These are phyloP conservation scores for Merluccius polli DNA, from an alignment of 2,797 vertebrate genomes.

Conservation along the genomic window DNA sequence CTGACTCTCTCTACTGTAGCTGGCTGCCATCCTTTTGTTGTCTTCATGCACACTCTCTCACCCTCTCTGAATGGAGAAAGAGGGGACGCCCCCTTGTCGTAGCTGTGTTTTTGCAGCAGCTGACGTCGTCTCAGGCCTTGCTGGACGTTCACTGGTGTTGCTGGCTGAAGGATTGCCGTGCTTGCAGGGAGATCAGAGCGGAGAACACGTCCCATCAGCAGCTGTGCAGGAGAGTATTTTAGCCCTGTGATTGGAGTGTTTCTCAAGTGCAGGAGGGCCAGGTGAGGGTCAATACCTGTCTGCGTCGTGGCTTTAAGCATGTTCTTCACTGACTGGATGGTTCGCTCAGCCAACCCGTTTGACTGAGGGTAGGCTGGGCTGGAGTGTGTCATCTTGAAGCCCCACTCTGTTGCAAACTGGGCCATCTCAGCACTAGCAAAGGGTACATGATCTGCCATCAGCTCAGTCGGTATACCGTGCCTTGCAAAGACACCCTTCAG, in stretches of 20 bases:
- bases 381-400: too few relatives aligned
- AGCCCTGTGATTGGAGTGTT: not conserved
- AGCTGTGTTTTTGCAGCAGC: too few relatives aligned
- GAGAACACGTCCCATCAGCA: too few relatives aligned
- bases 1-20: too few relatives aligned
- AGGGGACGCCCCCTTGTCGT: too few relatives aligned
- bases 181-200: too few relatives aligned
- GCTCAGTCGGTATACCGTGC: slow-evolving; percentile 11
- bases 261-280: not conserved
- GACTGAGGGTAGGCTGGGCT: too few relatives aligned
- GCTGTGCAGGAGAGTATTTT: not conserved
- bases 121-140: not conserved
- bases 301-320: not conserved
- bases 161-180: not conserved
- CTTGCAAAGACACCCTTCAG: slow-evolving; percentile 1
- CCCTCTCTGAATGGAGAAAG: too few relatives aligned
- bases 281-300: not conserved
- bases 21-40: too few relatives aligned
- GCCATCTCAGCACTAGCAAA: not conserved
- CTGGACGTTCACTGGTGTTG: not conserved
- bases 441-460: slow-evolving; percentile 11
- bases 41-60: too few relatives aligned
- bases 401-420: not conserved
- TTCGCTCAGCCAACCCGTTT: too few relatives aligned
- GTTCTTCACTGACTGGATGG: too few relatives aligned